Percentiles rank a stretch among this genome's conserved stretches.
These are phyloP conservation scores for Epizoanthus illoricatus DNA, from an alignment of 92 coral and sea anemone genomes.

Conservation along the genomic window DNA sequence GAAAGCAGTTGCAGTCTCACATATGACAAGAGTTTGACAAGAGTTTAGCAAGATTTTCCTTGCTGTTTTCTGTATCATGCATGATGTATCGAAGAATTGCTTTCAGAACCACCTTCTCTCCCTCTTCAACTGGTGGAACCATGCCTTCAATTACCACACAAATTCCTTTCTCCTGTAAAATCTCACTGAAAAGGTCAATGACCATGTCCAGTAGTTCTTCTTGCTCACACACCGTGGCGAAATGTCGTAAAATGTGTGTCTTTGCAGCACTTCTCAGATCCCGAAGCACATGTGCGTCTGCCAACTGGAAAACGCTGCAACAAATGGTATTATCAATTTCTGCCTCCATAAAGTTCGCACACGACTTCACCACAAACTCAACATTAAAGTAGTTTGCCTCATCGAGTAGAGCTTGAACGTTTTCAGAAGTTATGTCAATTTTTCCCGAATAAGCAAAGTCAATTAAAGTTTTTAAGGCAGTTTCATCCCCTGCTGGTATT, in stretches of 20 bases:
- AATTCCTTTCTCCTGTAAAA: conserved; percentile 58
- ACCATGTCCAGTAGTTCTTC: conserved; percentile 63
- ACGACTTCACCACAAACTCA: conserved; percentile 67
- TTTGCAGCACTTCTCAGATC: conserved; percentile 49
- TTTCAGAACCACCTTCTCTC: conserved; percentile 69
- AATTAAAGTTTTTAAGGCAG: not conserved
- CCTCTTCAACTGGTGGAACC: conserved; percentile 60
- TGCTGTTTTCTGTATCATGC: conserved; percentile 49
- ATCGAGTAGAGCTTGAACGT: conserved; percentile 70
- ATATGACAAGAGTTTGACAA: conserved; percentile 54
- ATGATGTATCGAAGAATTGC: conserved; percentile 57
- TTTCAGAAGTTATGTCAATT: conserved; percentile 57
- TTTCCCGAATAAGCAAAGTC: conserved; percentile 10
- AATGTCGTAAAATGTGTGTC: conserved; percentile 49
- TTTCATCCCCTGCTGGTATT: conserved; percentile 56
- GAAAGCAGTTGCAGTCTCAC: conserved; percentile 65
- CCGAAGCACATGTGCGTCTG: conserved; percentile 55
- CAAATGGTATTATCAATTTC: conserved; percentile 51
- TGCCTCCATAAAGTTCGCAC: conserved; percentile 57
- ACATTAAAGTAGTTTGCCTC: conserved; percentile 77
- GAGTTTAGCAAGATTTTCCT: conserved; percentile 32
- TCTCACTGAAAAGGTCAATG: conserved; percentile 42
- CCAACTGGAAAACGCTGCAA: conserved; percentile 56
- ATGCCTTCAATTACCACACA: conserved; percentile 58
- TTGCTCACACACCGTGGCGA: conserved; percentile 49